These are phyloP conservation scores for Scylla paramamosain DNA, from an alignment of 1,140 invertebrate genomes.

Conservation along the genomic window DNA sequence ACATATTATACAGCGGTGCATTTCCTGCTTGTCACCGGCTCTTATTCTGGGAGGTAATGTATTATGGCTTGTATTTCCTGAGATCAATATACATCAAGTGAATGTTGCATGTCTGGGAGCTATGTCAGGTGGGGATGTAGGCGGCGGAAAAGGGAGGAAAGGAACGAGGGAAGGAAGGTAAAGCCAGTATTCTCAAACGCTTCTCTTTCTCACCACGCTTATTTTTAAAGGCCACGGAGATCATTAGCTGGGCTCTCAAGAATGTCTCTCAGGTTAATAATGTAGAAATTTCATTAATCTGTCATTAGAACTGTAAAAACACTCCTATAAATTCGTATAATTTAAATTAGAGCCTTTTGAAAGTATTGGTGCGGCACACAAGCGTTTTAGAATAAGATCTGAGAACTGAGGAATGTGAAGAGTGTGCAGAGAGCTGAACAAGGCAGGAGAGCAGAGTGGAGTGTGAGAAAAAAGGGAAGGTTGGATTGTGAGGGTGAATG, in stretches of 20 bases:
- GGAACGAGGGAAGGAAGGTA: neutral
- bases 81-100: neutral
- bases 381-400: neutral
- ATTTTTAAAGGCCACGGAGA: too few relatives aligned
- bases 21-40: neutral
- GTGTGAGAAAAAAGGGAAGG: neutral
- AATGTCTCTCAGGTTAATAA: too few relatives aligned
- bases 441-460: neutral
- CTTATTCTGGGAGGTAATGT: neutral
- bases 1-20: neutral
- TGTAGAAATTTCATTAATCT: too few relatives aligned
- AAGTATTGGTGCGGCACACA: too few relatives aligned
- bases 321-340: too few relatives aligned
- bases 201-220: too few relatives aligned
- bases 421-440: neutral
- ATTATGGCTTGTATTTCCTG: neutral
- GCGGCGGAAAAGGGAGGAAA: neutral
- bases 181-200: neutral
- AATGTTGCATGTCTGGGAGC: neutral
- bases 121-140: neutral
- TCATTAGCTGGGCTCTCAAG: too few relatives aligned
- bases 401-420: neutral
- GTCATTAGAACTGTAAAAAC: too few relatives aligned
- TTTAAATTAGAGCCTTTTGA: too few relatives aligned
- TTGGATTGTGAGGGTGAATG: too few relatives aligned